Percentiles rank a stretch among this genome's conserved stretches.
Evolutionary conservation across 2,888 invertebrate species (phyloP).

Genomic region (Macrosoma leucophasiata): DNA sequence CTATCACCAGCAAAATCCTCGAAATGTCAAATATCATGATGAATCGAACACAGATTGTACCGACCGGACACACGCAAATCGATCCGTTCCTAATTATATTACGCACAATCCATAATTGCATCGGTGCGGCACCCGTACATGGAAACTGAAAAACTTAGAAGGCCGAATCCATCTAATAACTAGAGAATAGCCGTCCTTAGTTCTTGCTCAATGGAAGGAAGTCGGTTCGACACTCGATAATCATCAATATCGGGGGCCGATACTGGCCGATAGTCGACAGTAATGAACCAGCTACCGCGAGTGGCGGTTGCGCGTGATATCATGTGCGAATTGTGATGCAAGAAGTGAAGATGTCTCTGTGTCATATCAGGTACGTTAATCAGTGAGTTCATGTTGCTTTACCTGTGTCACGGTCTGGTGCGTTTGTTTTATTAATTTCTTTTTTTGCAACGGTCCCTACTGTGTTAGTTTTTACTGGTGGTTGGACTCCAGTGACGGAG

Average conservation of each 20-base stretch:
- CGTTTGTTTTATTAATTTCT: too few relatives aligned
- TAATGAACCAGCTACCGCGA: constrained; percentile 27
- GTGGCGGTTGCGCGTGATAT: constrained; percentile 30
- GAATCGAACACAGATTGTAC: too few relatives aligned
- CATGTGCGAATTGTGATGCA: constrained; percentile 29
- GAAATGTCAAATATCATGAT: too few relatives aligned
- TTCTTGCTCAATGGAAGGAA: constrained; percentile 46
- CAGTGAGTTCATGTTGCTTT: constrained; percentile 23
- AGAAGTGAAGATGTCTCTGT: constrained; percentile 34
- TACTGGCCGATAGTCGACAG: constrained; percentile 27
- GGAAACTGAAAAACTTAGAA: constrained; percentile 15
- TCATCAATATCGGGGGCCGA: constrained; percentile 26
- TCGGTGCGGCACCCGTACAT: too few relatives aligned
- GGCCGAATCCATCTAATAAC: constrained; percentile 8
- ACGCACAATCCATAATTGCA: too few relatives aligned
- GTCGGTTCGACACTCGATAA: constrained; percentile 28
- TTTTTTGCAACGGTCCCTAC: too few relatives aligned
- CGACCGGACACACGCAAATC: too few relatives aligned
- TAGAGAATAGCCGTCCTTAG: constrained; percentile 30
- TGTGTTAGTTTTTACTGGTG: too few relatives aligned
- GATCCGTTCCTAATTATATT: too few relatives aligned
- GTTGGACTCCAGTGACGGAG: too few relatives aligned
- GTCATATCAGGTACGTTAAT: constrained; percentile 36
- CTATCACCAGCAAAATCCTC: too few relatives aligned
- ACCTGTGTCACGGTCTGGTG: too few relatives aligned